A percentile compares a stretch with the other conserved stretches of the same genome.
Conservation (phyloP, 2,888 invertebrate genomes). For the Chalcosyrphus nemorum region DNA sequence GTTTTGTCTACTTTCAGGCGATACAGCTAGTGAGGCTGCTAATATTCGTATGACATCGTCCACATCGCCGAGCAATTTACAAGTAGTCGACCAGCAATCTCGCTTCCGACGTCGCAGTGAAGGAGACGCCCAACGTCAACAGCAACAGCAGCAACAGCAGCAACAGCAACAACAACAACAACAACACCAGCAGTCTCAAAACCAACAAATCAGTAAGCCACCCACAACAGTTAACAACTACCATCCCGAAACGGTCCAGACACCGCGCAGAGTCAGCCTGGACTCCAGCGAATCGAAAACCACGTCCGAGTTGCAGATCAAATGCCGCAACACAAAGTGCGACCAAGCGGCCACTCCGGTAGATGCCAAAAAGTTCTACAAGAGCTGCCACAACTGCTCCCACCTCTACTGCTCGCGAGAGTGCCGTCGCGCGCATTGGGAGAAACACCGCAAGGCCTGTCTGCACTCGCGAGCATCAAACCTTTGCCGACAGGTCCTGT, state of each 20-base stretch:
- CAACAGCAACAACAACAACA: constrained; percentile 58
- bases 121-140: constrained; percentile 83
- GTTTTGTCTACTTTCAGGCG: constrained; percentile 75
- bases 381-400: constrained; percentile 97
- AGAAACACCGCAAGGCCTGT: constrained; percentile 94
- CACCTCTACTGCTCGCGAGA: constrained; percentile 96
- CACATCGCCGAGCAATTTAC: constrained; percentile 75
- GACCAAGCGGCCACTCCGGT: constrained; percentile 87
- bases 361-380: constrained; percentile 92
- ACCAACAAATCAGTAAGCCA: constrained; percentile 76
- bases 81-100: constrained; percentile 78
- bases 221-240: constrained; percentile 57
- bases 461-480: constrained; percentile 95
- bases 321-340: constrained; percentile 92
- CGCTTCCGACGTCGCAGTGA: constrained; percentile 85
- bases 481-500: constrained; percentile 92
- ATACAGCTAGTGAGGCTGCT: constrained; percentile 78
- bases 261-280: constrained; percentile 85
- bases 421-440: constrained; percentile 96
- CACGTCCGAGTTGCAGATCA: constrained; percentile 83
- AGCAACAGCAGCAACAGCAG: constrained; percentile 76
- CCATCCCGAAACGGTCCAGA: constrained; percentile 68
- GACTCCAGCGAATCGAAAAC: constrained; percentile 83
- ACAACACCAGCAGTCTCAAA: constrained; percentile 74
- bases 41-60: constrained; percentile 75